phyloP scores from a whole-genome alignment of 2,113 vertebrate genomes.

The Siniperca chuatsi region DNA sequence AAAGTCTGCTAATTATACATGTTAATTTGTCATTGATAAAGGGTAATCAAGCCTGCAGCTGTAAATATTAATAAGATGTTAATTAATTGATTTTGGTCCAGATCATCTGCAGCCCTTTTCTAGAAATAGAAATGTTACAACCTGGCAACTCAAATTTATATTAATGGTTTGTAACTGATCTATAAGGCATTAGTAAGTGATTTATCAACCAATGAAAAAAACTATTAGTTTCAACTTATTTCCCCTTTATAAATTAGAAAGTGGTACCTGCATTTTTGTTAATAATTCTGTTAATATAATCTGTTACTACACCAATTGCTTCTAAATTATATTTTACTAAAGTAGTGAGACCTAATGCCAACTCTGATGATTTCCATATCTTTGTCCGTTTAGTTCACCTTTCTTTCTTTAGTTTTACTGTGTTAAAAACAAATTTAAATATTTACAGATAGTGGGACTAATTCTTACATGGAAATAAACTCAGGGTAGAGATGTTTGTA shows the following conservation, averaged over 20 bases:
- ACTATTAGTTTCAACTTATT: too few species aligned
- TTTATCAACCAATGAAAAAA: too few species aligned
- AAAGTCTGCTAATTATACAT: not conserved
- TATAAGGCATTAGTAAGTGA: not conserved
- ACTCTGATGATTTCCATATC: too few species aligned
- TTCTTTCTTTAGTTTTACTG: not conserved
- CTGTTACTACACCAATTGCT: too few species aligned
- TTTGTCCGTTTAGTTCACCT: too few species aligned
- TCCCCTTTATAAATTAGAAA: too few species aligned
- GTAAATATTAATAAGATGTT: not conserved
- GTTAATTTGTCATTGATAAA: not conserved
- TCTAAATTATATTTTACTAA: too few species aligned
- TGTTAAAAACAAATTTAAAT: constrained; percentile 4
- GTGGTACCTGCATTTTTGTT: too few species aligned
- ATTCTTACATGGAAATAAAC: not conserved
- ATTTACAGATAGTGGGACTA: not conserved
- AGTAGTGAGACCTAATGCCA: too few species aligned
- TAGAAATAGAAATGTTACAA: not conserved
- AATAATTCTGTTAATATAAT: too few species aligned
- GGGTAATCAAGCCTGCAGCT: not conserved
- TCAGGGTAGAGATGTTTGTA: not conserved
- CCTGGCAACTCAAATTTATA: too few species aligned
- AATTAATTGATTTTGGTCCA: constrained; percentile 1
- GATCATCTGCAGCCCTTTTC: not conserved
- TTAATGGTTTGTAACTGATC: not conserved